phyloP scores from a whole-genome alignment of 2,797 vertebrate genomes.

The Notamacropus eugenii region DNA sequence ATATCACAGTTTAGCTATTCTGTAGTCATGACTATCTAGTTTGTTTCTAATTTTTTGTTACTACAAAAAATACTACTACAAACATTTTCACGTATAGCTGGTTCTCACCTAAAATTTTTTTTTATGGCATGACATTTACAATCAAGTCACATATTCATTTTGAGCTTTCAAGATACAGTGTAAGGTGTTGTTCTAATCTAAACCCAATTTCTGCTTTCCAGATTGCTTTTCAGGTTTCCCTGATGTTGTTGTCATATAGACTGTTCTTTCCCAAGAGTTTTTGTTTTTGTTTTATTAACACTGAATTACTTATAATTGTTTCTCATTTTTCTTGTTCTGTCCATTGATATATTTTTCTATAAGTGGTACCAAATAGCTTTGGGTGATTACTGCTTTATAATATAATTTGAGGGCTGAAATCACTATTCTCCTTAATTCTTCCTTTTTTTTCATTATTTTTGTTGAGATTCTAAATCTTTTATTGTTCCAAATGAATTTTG shows the following conservation, averaged over 20 bases:
- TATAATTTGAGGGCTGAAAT: neutral
- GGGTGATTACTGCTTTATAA: neutral
- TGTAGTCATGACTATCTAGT: neutral
- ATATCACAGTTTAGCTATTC: neutral
- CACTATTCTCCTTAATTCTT: neutral
- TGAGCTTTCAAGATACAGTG: neutral
- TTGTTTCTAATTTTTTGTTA: neutral
- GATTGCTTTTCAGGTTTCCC: neutral
- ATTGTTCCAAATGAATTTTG: neutral
- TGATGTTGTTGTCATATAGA: neutral
- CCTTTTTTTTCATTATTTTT: neutral
- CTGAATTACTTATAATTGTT: neutral
- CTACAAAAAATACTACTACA: neutral
- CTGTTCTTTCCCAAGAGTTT: neutral
- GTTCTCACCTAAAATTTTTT: neutral
- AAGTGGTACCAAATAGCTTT: neutral
- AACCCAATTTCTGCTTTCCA: neutral
- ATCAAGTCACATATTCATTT: neutral
- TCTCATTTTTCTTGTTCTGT: neutral
- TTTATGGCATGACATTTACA: neutral
- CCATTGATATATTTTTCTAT: neutral
- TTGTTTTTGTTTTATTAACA: neutral
- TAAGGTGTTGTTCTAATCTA: neutral
- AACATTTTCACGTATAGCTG: neutral
- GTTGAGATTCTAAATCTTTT: neutral